Evolutionary conservation across 2,113 vertebrate genomes (phyloP).

Genomic region (Ammodytes dubius): DNA sequence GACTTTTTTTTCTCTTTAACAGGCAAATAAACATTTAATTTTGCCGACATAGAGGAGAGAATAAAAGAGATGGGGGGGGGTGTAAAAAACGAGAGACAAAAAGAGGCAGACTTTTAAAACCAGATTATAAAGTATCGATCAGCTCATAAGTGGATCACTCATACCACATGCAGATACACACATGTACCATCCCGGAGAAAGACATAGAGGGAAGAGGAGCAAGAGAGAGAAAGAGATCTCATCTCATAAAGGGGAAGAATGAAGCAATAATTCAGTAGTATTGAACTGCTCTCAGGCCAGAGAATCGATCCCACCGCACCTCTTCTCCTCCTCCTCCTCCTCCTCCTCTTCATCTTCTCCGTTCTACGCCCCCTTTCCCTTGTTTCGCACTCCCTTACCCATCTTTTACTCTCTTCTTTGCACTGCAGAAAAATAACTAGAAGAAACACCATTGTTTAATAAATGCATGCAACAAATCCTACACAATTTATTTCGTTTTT

Average conservation of each 20-base stretch:
- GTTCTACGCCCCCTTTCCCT: background rate
- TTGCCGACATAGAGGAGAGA: constrained; percentile 11
- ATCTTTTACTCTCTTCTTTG: constrained; percentile 53
- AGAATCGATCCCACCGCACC: constrained; percentile 89
- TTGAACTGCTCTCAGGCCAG: constrained; percentile 91
- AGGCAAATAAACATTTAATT: constrained; percentile 6
- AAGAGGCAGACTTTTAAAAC: constrained; percentile 88
- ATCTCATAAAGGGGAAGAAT: constrained; percentile 98
- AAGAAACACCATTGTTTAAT: constrained; percentile 27
- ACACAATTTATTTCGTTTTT: background rate
- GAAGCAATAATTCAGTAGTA: constrained; percentile 99
- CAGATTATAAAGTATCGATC: constrained; percentile 97
- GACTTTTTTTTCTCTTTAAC: constrained; percentile 31
- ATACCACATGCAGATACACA: constrained; percentile 45
- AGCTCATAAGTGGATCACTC: constrained; percentile 78
- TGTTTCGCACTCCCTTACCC: constrained; percentile 57
- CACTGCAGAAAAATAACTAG: constrained; percentile 16
- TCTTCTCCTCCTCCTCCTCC: constrained; percentile 53
- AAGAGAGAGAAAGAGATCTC: constrained; percentile 85
- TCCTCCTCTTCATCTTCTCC: constrained; percentile 30
- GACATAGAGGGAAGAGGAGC: constrained; percentile 81
- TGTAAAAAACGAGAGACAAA: constrained; percentile 37
- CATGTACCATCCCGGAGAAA: constrained; percentile 53
- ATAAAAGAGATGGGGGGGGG: constrained; percentile 7
- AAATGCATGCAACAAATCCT: constrained; percentile 11